A percentile compares a stretch with the other conserved stretches of the same genome.
phyloP scores from a whole-genome alignment of 2,113 vertebrate genomes.

The Eudyptes chrysolophus region DNA sequence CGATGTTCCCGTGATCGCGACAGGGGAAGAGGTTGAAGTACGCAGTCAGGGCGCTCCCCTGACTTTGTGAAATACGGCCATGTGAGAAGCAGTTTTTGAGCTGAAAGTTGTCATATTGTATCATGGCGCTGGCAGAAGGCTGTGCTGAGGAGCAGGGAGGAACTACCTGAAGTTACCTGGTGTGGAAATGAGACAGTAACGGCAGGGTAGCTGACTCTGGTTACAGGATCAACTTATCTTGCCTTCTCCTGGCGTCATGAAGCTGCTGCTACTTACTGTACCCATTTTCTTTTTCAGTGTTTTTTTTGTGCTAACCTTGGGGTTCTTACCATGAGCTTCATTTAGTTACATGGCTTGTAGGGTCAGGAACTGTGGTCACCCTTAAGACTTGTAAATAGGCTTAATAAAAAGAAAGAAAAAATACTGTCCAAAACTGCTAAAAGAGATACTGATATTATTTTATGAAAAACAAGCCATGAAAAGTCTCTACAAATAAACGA shows the following conservation, averaged over 20 bases:
- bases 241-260: not conserved
- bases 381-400: not conserved
- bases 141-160: not conserved
- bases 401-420: not conserved
- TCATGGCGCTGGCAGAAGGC: not conserved
- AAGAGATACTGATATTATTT: not conserved
- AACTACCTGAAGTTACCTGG: not conserved
- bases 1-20: fast-evolving
- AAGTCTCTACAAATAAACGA: not conserved
- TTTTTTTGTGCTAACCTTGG: not conserved
- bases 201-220: not conserved
- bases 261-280: not conserved
- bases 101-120: not conserved
- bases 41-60: fast-evolving
- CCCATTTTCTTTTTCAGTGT: not conserved
- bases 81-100: not conserved
- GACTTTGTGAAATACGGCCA: not conserved
- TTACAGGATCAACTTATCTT: not conserved
- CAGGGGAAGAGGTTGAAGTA: not conserved
- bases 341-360: not conserved
- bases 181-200: not conserved
- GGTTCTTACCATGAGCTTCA: not conserved
- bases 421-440: not conserved
- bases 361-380: not conserved
- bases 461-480: not conserved